These are phyloP conservation scores for Lepeophtheirus nordmannii DNA, from an alignment of 2,888 invertebrate species.

Conservation along the genomic window DNA sequence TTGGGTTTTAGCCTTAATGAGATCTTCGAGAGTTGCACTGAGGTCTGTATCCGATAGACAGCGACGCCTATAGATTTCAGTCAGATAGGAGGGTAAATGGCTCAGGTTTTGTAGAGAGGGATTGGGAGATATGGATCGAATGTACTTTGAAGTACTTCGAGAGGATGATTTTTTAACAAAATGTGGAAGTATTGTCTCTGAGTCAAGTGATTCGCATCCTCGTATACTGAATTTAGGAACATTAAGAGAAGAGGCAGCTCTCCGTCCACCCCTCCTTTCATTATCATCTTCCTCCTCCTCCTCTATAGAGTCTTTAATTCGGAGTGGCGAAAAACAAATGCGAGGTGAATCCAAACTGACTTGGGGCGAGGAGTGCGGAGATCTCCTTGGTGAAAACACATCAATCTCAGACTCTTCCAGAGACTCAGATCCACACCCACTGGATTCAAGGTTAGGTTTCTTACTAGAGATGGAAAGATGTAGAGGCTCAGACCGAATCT, in stretches of 20 bases:
- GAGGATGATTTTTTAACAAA: neutral
- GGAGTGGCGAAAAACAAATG: conserved; percentile 40
- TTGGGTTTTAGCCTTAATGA: conserved; percentile 30
- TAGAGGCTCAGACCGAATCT: neutral
- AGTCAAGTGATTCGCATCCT: neutral
- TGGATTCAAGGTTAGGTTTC: neutral
- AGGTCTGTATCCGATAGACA: conserved; percentile 52
- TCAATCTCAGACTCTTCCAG: conserved; percentile 40
- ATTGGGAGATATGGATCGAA: conserved; percentile 29
- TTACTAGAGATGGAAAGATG: neutral
- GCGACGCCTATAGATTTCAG: conserved; percentile 44
- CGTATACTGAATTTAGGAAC: conserved; percentile 15
- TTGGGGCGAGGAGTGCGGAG: conserved; percentile 41
- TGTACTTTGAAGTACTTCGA: conserved; percentile 9
- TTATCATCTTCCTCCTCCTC: conserved; percentile 33
- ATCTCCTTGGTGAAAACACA: conserved; percentile 38
- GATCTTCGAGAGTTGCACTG: conserved; percentile 9
- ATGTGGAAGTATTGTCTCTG: neutral
- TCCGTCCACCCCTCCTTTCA: too few species aligned
- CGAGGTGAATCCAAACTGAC: conserved; percentile 38
- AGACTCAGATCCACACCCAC: neutral
- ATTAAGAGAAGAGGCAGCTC: neutral
- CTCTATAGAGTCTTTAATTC: conserved; percentile 38
- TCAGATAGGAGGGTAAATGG: conserved; percentile 37
- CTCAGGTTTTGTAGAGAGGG: conserved; percentile 28